Evolutionary conservation across 1,140 invertebrate species (phyloP).

Genomic region (Drosophila mayri): DNA sequence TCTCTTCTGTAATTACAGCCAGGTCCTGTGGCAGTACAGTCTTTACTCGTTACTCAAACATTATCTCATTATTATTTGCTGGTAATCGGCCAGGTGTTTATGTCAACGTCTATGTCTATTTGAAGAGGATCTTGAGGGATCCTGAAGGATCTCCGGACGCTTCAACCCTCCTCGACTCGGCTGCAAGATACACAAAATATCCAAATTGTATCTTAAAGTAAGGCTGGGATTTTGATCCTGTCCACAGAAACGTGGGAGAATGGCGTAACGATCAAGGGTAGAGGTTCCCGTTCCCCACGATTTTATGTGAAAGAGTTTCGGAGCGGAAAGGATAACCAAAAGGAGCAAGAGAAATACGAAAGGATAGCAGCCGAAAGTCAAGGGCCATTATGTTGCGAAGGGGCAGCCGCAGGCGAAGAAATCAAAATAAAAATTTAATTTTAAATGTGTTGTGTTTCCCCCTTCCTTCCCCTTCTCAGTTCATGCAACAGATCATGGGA

Average conservation of each 20-base stretch:
- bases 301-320: constrained; percentile 57
- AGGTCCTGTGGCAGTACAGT: constrained; percentile 22
- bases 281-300: constrained; percentile 7
- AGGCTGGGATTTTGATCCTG: constrained; percentile 54
- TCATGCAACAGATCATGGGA: constrained; percentile 32
- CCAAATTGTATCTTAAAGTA: constrained; percentile 64
- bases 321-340: constrained; percentile 51
- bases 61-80: constrained; percentile 45
- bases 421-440: constrained; percentile 59
- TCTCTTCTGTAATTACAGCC: constrained; percentile 43
- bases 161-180: constrained; percentile 27
- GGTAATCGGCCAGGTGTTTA: constrained; percentile 69
- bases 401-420: constrained; percentile 18
- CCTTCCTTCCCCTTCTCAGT: neutral
- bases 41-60: constrained; percentile 27
- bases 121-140: constrained; percentile 69
- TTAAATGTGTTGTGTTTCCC: constrained; percentile 19
- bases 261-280: constrained; percentile 24
- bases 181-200: constrained; percentile 52
- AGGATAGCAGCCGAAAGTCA: constrained; percentile 41
- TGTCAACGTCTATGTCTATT: constrained; percentile 67
- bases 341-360: constrained; percentile 10
- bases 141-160: constrained; percentile 3
- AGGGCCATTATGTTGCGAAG: constrained; percentile 57
- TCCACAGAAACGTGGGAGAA: constrained; percentile 66